phyloP scores from a whole-genome alignment of 2,113 vertebrate genomes.

The Notothenia coriiceps region DNA sequence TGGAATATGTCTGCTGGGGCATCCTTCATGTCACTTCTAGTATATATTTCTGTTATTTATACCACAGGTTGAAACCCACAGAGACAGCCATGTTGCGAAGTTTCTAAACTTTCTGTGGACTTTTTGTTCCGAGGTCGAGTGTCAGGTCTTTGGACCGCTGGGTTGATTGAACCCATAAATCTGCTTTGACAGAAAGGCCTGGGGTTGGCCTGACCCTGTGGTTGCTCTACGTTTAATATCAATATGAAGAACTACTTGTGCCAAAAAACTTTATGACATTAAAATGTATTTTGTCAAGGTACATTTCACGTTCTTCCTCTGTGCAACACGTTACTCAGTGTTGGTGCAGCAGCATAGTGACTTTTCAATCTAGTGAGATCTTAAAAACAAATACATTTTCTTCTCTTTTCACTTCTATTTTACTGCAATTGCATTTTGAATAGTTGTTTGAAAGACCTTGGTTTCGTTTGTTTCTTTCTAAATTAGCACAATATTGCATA shows the following conservation, averaged over 20 bases:
- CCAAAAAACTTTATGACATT: slow-evolving; percentile 16
- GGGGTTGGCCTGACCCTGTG: slow-evolving; percentile 40
- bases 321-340: neutral
- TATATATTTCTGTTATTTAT: slow-evolving; percentile 26
- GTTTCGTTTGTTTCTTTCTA: neutral
- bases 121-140: slow-evolving; percentile 47
- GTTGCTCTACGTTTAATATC: slow-evolving; percentile 44
- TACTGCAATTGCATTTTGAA: no score
- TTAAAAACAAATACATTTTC: no score
- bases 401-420: no score
- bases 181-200: slow-evolving; percentile 60
- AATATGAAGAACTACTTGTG: slow-evolving; percentile 29
- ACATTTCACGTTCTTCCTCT: neutral
- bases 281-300: neutral
- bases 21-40: slow-evolving; percentile 2
- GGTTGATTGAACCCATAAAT: slow-evolving; percentile 70
- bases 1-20: slow-evolving; percentile 1
- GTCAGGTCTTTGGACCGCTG: slow-evolving; percentile 31
- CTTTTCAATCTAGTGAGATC: neutral
- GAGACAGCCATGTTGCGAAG: slow-evolving; percentile 16
- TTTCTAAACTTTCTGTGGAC: slow-evolving; percentile 33
- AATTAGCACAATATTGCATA: no score
- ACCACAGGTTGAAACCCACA: neutral
- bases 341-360: neutral
- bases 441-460: neutral